Evolutionary conservation across 1,140 invertebrate genomes (phyloP), one percentile per base, ranked within the genome.

Genomic region (Meloidogyne exigua): DNA sequence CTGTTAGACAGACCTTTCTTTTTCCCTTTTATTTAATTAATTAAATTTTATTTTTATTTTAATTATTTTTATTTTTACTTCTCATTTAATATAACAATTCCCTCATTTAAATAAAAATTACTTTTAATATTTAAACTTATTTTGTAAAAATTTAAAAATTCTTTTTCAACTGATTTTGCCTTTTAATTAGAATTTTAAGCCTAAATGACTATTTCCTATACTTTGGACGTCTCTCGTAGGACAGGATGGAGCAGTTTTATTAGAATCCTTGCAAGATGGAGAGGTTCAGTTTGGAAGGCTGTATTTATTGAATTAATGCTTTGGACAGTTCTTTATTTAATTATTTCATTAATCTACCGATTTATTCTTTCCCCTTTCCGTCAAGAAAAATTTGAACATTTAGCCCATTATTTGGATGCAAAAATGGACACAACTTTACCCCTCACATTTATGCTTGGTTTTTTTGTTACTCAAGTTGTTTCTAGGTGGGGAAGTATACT

Each of bases 401-500:
- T 87, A 12, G 83, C 79, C n/a, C 62, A 67, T 32, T 79, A 85
- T 71, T 80, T 85, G 18, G 75, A 85, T 44, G 76, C 69, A 26
- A 72, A 80, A 63, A 66, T 86, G 12, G 78, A 82, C 62, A 32
- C 79, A 13, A 66, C 75, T 21, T 71, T 84, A 64, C 81, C 83
- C n/a, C 28, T 84, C 1, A 82, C 80, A 21, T 82, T 81, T 42
- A 82, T 79, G 75, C 79, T 82, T 21, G 81, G 81, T 72, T 82
- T 82, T 71, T 82, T 82, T 44, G 81, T 82, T n/a, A 65, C 82
- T 2, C 62, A 74, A 36, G 81, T 82, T n/a, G 79, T 82, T 36
- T 63, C 76, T 23, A 63, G 81, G 28, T 85, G 84, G 84, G 57
- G 75, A 12, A 71, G 72, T 11, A 86, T 85, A 11, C 75, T 87